Conservation (phyloP, 2,888 invertebrate genomes). For the Xestia ashworthii region DNA sequence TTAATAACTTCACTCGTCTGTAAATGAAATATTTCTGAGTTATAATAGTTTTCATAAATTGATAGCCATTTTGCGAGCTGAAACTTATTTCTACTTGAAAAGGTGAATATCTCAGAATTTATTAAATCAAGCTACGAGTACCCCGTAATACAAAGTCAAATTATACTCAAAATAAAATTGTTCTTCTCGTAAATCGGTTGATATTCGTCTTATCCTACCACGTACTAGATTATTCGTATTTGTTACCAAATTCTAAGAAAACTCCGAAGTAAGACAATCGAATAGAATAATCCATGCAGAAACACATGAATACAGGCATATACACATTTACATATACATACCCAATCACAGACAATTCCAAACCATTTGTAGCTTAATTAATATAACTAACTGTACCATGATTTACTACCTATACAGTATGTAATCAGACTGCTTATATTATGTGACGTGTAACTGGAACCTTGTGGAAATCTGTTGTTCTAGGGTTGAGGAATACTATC, state of each 20-base stretch:
- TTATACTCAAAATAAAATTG: slow-evolving; percentile 23
- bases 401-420: no score
- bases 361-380: no score
- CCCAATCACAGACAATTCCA: no score
- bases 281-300: slow-evolving; percentile 52
- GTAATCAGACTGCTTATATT: no score
- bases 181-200: slow-evolving; percentile 9
- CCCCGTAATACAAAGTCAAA: background rate
- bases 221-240: slow-evolving; percentile 37
- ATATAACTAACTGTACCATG: no score
- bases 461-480: no score
- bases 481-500: no score
- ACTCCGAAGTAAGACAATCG: slow-evolving; percentile 30
- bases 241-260: slow-evolving; percentile 19
- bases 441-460: no score
- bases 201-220: slow-evolving; percentile 15
- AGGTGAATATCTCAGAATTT: slow-evolving; percentile 31
- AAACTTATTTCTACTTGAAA: slow-evolving; percentile 38
- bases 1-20: slow-evolving; percentile 56
- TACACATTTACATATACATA: no score
- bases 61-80: slow-evolving; percentile 32
- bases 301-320: no score
- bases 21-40: slow-evolving; percentile 53
- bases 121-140: slow-evolving; percentile 21
- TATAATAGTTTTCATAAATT: slow-evolving; percentile 44